phyloP scores from a whole-genome alignment of 2,888 invertebrate genomes.

The Peribatodes rhomboidaria region DNA sequence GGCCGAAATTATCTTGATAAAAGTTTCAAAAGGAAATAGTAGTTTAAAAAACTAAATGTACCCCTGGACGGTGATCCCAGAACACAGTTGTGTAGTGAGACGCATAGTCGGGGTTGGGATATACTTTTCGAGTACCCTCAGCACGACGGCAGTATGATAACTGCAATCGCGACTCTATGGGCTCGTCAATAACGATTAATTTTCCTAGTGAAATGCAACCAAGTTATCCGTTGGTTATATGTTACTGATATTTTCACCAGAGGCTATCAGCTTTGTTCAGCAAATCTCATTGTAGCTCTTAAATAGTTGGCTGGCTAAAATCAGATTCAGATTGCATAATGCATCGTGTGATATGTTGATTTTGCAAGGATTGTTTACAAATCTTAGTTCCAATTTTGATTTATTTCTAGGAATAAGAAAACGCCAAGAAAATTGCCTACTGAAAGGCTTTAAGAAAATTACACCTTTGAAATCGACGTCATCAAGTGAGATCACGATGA shows the following conservation, averaged over 20 bases:
- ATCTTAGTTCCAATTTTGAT: too few species aligned
- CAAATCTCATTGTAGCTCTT: not conserved
- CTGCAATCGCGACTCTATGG: slow-evolving; percentile 84
- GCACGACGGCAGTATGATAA: slow-evolving; percentile 74
- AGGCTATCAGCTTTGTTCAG: not conserved
- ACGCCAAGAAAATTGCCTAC: not conserved
- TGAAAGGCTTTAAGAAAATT: not conserved
- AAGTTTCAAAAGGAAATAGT: not conserved
- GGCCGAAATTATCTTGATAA: too few species aligned
- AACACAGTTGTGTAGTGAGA: slow-evolving; percentile 73
- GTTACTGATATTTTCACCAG: not conserved
- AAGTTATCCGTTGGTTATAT: not conserved
- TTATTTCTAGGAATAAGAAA: not conserved
- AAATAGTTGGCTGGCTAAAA: too few species aligned
- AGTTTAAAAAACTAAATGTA: slow-evolving; percentile 52
- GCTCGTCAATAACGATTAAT: slow-evolving; percentile 61
- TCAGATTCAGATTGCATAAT: too few species aligned
- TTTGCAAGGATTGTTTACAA: too few species aligned
- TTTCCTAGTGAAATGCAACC: not conserved
- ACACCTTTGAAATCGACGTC: not conserved
- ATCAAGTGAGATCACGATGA: slow-evolving; percentile 5
- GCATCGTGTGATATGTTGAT: too few species aligned
- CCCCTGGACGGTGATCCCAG: slow-evolving; percentile 82
- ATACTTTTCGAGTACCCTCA: slow-evolving; percentile 82
- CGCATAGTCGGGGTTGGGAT: slow-evolving; percentile 81